Percentiles rank a stretch among this genome's conserved stretches.
Conservation (phyloP, 2,888 invertebrate genomes). For the Stomorhina lunata region DNA sequence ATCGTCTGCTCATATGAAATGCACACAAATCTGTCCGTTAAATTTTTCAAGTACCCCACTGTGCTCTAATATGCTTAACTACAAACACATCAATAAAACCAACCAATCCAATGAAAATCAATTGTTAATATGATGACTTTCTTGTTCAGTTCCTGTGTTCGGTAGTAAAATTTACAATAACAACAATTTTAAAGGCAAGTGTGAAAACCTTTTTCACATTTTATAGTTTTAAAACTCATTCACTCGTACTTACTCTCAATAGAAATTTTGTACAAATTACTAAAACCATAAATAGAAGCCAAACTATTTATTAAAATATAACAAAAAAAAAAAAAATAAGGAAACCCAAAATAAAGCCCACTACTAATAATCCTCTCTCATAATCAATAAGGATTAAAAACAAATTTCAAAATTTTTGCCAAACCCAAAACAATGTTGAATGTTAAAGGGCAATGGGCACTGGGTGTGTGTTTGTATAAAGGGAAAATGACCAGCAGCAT, state of each 20-base stretch:
- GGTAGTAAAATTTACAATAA: not conserved
- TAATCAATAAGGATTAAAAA: constrained; percentile 45
- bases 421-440: constrained; percentile 11
- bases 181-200: constrained; percentile 49
- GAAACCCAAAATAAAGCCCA: not conserved
- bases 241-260: not conserved
- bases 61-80: no score
- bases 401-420: constrained; percentile 20
- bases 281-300: constrained; percentile 39
- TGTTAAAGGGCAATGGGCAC: constrained; percentile 5
- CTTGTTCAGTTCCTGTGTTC: not conserved
- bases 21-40: no score
- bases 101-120: constrained; percentile 8
- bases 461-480: not conserved
- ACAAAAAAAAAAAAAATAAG: constrained; percentile 12
- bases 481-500: constrained; percentile 49
- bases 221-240: constrained; percentile 38
- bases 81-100: no score
- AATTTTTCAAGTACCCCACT: no score
- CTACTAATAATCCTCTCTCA: constrained; percentile 52
- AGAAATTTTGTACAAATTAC: not conserved
- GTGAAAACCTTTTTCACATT: constrained; percentile 64
- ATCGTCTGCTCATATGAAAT: no score
- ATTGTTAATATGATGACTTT: constrained; percentile 18
- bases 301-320: constrained; percentile 41